phyloP scores from a whole-genome alignment of 2,113 vertebrate species.

The Ophthalmolycus amberensis region DNA sequence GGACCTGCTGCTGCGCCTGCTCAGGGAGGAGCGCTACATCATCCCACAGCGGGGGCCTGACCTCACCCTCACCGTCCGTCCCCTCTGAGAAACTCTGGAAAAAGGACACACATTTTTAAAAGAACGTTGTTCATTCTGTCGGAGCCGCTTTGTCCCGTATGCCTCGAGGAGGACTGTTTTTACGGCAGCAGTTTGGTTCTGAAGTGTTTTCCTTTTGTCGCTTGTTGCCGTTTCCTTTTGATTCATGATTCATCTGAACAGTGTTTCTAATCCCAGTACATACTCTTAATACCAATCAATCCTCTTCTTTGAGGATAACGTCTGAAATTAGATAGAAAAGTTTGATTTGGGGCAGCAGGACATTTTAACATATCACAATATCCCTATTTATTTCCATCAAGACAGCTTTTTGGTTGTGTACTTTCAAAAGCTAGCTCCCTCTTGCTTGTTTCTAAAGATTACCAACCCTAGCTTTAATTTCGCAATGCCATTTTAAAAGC shows the following conservation, averaged over 20 bases:
- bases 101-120: neutral
- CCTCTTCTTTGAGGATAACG: neutral
- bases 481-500: neutral
- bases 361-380: neutral
- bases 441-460: neutral
- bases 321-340: neutral
- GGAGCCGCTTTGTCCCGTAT: neutral
- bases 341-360: neutral
- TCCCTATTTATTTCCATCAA: neutral
- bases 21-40: conserved; percentile 92
- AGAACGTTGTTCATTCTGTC: neutral
- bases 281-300: neutral
- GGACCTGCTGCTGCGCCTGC: conserved; percentile 90
- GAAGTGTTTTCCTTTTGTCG: neutral
- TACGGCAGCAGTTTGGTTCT: neutral
- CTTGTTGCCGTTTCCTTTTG: neutral
- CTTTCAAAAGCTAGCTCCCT: no score
- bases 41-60: conserved; percentile 85
- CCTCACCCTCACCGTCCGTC: conserved; percentile 88
- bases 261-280: neutral
- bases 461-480: neutral
- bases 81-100: conserved; percentile 49
- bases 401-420: no score
- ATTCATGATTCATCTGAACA: neutral
- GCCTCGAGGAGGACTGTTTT: neutral